Evolutionary conservation across 37 sponge, comb jelly and placozoan species (phyloP), one percentile per base, ranked within the genome.

Genomic region (Beroe ovata): DNA sequence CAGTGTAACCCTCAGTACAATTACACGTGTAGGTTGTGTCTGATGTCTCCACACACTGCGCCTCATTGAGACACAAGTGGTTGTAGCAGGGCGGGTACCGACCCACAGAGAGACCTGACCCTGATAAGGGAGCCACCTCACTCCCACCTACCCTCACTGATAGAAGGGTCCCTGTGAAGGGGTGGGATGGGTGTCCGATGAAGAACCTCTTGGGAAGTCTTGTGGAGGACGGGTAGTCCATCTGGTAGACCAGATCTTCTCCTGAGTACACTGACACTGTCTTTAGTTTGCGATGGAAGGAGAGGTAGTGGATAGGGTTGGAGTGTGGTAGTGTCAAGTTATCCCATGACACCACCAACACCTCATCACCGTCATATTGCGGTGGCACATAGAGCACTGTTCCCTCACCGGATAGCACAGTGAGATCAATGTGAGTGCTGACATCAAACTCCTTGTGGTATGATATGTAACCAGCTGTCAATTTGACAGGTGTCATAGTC

Each of bases 61-160:
- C 84, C 4, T 34, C 32, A 32, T 89, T 89, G 11, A 89, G 40
- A 60, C 89, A 89, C 4, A 47, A 47, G 64, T 89, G 23, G 47
- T 42, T 42, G 64, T 40, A 89, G 89, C 89, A 89, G 63, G 62
- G 61, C 29, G 63, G 64, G 64, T 60, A 60, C 6, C 18, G 16
- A 2, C 32, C 59, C 60, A 29, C 36, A 66, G 69, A 66, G 36
- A 66, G 69, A 2, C 36, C 36, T 4, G 29, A 14, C 8, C 69
- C 69, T 18, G 11, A 18, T 4, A 30, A 19, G 1, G 35, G 69
- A 1, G 14, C 69, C 36, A 66, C 16, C 69, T 66, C 69, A 34
- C 8, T 18, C 36, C 69, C 69, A 33, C 30, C 35, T 3, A 32
- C 36, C 2, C 3, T 32, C 36, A 66, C 36, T 4, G 69, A 66